phyloP scores from a whole-genome alignment of 2,888 invertebrate genomes.

The Sussaba pulchella region DNA sequence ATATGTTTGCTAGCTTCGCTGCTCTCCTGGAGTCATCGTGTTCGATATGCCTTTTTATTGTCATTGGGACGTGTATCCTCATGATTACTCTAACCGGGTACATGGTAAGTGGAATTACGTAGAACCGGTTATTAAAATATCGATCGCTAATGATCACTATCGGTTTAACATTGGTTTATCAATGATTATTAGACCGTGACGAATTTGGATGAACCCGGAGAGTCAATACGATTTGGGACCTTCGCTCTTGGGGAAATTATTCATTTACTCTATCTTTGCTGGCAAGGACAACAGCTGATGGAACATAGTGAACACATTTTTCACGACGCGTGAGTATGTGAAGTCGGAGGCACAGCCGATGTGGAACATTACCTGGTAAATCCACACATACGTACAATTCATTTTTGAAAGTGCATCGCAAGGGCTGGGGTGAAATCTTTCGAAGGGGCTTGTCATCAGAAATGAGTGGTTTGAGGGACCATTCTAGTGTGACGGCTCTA shows the following conservation, averaged over 20 bases:
- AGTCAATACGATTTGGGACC: slow-evolving; percentile 6
- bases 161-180: neutral
- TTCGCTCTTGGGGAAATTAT: slow-evolving; percentile 18
- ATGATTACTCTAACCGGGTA: slow-evolving; percentile 12
- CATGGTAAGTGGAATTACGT: neutral
- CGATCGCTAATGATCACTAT: neutral
- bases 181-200: neutral
- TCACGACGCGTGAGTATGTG: slow-evolving; percentile 21
- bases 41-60: neutral
- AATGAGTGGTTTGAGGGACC: too few species aligned
- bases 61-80: neutral
- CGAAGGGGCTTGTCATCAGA: too few species aligned
- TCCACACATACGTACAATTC: too few species aligned
- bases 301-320: slow-evolving; percentile 26
- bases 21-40: slow-evolving; percentile 6
- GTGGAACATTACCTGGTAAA: too few species aligned
- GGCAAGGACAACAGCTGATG: slow-evolving; percentile 23
- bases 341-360: too few species aligned
- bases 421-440: too few species aligned
- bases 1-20: neutral
- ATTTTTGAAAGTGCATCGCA: too few species aligned
- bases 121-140: neutral
- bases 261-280: slow-evolving; percentile 3
- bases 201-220: slow-evolving; percentile 17
- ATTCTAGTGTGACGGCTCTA: too few species aligned